These are phyloP conservation scores for Aepyceros melampus DNA, from an alignment of 2,113 vertebrate genomes.

Conservation along the genomic window DNA sequence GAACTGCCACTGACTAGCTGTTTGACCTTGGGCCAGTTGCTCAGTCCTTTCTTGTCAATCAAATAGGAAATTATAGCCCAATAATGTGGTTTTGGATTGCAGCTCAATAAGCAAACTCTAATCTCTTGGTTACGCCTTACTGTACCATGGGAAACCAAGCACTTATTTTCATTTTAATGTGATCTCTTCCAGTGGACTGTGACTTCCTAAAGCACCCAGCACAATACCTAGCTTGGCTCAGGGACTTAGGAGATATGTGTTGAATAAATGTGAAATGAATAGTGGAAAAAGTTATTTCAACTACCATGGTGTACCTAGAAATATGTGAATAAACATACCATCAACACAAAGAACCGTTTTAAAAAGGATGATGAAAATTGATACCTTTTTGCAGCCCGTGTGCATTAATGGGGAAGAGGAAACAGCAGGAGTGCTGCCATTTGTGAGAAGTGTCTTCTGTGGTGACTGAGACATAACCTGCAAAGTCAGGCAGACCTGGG, in stretches of 20 bases:
- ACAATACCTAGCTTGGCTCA: conserved; percentile 48
- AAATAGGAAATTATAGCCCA: conserved; percentile 70
- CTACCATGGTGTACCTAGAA: not conserved
- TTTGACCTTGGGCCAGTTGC: conserved; percentile 70
- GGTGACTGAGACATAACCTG: not conserved
- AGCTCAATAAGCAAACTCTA: conserved; percentile 67
- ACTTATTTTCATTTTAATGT: conserved; percentile 70
- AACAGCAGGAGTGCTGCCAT: not conserved
- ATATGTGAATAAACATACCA: conserved; percentile 4
- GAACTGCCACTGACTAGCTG: conserved; percentile 62
- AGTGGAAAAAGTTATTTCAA: conserved; percentile 39
- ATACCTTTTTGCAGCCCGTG: not conserved
- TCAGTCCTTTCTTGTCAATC: conserved; percentile 75
- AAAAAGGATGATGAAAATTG: not conserved
- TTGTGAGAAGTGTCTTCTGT: not conserved
- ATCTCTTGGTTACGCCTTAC: conserved; percentile 64
- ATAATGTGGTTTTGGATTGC: conserved; percentile 72
- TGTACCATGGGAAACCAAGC: conserved; percentile 64
- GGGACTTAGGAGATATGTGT: conserved; percentile 18
- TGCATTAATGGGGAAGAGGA: not conserved
- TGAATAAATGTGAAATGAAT: conserved; percentile 52
- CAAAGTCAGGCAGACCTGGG: not conserved
- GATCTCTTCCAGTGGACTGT: conserved; percentile 66
- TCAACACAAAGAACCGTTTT: not conserved
- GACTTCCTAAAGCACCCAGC: conserved; percentile 47